These are phyloP conservation scores for Bombus ignitus DNA, from an alignment of 1,140 invertebrate species.

Conservation along the genomic window DNA sequence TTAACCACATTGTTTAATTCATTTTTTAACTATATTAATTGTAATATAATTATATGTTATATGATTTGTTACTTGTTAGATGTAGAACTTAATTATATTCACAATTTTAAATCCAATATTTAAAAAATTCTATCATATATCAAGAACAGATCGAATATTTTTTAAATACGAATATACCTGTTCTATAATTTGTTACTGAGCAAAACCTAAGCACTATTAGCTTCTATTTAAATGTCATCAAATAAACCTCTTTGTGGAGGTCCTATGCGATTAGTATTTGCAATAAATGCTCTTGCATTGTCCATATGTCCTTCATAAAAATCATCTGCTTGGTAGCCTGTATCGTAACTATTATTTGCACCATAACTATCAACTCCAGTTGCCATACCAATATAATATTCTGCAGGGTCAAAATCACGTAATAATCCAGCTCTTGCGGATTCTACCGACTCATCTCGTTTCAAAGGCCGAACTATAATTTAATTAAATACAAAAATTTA, in stretches of 20 bases:
- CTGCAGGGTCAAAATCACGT: constrained; percentile 85
- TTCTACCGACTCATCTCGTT: constrained; percentile 83
- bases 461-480: constrained; percentile 79
- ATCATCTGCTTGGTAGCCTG: constrained; percentile 75
- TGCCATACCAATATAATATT: constrained; percentile 84
- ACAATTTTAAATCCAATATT: constrained; percentile 13
- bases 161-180: constrained; percentile 39
- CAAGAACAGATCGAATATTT: constrained; percentile 14
- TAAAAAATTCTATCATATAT: constrained; percentile 21
- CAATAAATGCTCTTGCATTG: constrained; percentile 69
- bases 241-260: constrained; percentile 91
- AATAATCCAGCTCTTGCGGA: constrained; percentile 86
- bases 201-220: constrained; percentile 23
- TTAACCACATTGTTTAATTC: not conserved
- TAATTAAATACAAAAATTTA: not conserved
- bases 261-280: constrained; percentile 80
- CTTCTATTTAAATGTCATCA: constrained; percentile 88
- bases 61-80: not conserved
- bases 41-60: not conserved
- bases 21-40: not conserved
- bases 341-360: constrained; percentile 80
- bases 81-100: constrained; percentile 8
- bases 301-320: constrained; percentile 76
- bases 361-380: constrained; percentile 82
- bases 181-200: constrained; percentile 36